Percentiles rank a stretch among this genome's conserved stretches.
Conservation (phyloP, 1,140 invertebrate genomes). For the Mesaphorura yosii region DNA sequence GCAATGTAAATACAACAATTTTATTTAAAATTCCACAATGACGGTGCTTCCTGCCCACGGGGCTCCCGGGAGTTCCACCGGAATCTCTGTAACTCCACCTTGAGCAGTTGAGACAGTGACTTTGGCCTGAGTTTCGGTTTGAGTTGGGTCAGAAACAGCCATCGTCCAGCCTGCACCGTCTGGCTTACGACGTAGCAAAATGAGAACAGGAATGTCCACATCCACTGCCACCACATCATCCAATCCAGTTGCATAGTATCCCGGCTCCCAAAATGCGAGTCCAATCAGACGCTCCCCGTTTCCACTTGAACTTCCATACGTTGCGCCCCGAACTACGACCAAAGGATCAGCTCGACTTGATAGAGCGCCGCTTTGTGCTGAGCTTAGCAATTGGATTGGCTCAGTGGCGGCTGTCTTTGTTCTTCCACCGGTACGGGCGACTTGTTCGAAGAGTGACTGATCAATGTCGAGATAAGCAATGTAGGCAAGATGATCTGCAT, state of each 20-base stretch:
- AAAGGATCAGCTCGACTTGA: neutral
- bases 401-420: neutral
- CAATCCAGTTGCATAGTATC: slow-evolving; percentile 1
- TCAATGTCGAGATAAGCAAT: neutral
- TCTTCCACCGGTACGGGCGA: neutral
- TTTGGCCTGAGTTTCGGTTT: neutral
- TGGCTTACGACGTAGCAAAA: neutral
- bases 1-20: too few relatives aligned
- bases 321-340: neutral
- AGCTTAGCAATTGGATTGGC: neutral
- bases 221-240: neutral
- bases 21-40: neutral
- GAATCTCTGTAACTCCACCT: neutral
- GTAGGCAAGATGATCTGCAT: neutral
- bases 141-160: neutral
- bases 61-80: neutral
- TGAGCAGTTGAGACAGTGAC: neutral
- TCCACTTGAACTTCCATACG: neutral
- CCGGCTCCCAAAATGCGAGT: slow-evolving; percentile 5
- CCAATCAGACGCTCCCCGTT: neutral
- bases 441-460: neutral
- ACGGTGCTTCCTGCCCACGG: neutral
- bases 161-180: slow-evolving; percentile 1
- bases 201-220: neutral
- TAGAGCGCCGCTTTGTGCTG: neutral